A percentile compares a stretch with the other conserved stretches of the same genome.
phyloP scores from a whole-genome alignment of 2,797 vertebrate species.

The Sternotherus odoratus region DNA sequence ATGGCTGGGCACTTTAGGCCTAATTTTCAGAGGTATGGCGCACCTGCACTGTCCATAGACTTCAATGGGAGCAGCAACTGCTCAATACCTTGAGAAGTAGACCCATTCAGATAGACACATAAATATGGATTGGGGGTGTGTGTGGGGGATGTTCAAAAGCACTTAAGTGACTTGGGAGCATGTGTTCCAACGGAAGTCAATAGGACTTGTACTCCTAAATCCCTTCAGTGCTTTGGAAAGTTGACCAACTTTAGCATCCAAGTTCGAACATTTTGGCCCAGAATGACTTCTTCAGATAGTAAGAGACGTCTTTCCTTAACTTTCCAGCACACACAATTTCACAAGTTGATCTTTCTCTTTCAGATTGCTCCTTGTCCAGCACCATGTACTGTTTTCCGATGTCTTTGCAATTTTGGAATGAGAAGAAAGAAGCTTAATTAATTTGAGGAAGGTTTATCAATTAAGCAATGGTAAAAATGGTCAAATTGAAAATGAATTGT shows the following conservation, averaged over 20 bases:
- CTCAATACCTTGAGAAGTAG: too few species aligned
- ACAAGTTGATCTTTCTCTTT: accelerated
- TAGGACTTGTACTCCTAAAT: background rate
- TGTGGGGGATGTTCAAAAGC: background rate
- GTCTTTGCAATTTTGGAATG: background rate
- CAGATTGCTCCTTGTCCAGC: background rate
- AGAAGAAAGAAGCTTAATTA: background rate
- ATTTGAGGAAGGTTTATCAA: background rate
- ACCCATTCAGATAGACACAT: background rate
- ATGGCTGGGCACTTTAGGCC: background rate
- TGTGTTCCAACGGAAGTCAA: background rate
- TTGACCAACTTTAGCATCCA: background rate
- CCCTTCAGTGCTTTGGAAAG: background rate
- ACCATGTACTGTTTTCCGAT: background rate
- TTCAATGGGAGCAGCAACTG: background rate
- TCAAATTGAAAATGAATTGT: background rate
- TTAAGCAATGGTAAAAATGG: background rate
- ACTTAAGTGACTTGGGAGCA: background rate
- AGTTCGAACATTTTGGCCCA: background rate
- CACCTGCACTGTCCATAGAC: accelerated
- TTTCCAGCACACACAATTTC: background rate
- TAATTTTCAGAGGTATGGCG: background rate
- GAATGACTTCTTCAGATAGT: background rate
- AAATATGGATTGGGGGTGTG: background rate
- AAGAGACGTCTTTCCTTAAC: background rate